Evolutionary conservation across 2,113 vertebrate genomes (phyloP).

Genomic region (Ondatra zibethicus): DNA sequence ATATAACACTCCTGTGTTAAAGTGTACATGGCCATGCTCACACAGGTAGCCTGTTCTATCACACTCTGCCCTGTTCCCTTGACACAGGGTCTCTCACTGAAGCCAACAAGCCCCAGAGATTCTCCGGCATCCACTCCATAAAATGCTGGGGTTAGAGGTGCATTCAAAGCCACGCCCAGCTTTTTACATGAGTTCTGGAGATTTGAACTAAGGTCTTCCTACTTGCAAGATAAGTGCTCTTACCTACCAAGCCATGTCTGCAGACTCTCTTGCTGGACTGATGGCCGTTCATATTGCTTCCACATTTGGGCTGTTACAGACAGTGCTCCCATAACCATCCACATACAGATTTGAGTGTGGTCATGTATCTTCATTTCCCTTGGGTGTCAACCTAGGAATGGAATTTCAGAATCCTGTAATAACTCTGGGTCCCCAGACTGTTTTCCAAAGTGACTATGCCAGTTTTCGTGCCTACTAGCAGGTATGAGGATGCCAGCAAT

Average conservation of each 20-base stretch:
- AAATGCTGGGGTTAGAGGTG: too few relatives aligned
- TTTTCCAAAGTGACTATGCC: background rate
- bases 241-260: background rate
- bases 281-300: background rate
- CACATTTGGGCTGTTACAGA: background rate
- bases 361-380: background rate
- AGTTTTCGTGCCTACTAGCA: background rate
- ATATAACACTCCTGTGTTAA: background rate
- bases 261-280: background rate
- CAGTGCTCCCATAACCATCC: background rate
- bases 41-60: background rate
- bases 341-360: background rate
- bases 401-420: background rate
- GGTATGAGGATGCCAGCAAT: background rate
- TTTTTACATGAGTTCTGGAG: background rate
- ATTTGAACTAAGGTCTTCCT: background rate
- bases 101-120: background rate
- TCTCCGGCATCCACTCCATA: background rate
- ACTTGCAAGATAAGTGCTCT: background rate
- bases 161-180: background rate
- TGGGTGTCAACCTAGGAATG: background rate
- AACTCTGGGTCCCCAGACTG: background rate
- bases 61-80: background rate
- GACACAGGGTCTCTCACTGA: background rate
- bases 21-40: background rate